These are phyloP conservation scores for Sphenopsis melanotis DNA, from an alignment of 2,797 vertebrate species.

Conservation along the genomic window DNA sequence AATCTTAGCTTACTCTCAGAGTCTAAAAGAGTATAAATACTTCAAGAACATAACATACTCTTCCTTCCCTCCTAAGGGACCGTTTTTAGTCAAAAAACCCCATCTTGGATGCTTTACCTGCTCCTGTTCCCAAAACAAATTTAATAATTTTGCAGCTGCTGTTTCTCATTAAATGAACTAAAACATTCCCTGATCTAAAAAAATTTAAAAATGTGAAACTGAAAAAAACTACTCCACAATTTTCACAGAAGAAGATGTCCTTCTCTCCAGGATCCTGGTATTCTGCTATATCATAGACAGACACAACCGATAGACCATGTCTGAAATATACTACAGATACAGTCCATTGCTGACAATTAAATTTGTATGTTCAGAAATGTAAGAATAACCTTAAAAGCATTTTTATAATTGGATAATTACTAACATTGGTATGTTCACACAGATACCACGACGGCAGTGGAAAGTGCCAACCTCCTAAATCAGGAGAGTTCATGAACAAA, in stretches of 20 bases:
- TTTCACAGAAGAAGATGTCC: background rate
- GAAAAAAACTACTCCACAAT: background rate
- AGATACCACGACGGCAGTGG: background rate
- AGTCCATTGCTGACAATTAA: background rate
- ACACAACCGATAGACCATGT: rapidly evolving
- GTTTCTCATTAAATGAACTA: background rate
- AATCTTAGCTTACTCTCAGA: background rate
- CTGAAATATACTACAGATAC: background rate
- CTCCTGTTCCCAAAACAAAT: slow-evolving; percentile 1
- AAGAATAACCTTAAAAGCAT: background rate
- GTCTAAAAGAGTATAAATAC: background rate
- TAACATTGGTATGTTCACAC: background rate
- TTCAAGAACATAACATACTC: slow-evolving; percentile 12
- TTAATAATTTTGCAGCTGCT: background rate
- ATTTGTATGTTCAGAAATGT: background rate
- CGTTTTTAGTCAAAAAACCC: background rate
- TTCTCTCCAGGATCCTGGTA: background rate
- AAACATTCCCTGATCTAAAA: background rate
- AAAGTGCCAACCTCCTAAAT: background rate
- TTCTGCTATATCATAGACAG: rapidly evolving
- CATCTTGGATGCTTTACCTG: slow-evolving; percentile 7
- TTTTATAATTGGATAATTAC: background rate
- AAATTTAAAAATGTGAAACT: background rate
- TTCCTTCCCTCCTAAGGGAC: background rate
- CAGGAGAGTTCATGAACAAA: background rate